Base-by-base conservation (phyloP, 2,888 invertebrate species). In the Cenopis cana region DNA sequence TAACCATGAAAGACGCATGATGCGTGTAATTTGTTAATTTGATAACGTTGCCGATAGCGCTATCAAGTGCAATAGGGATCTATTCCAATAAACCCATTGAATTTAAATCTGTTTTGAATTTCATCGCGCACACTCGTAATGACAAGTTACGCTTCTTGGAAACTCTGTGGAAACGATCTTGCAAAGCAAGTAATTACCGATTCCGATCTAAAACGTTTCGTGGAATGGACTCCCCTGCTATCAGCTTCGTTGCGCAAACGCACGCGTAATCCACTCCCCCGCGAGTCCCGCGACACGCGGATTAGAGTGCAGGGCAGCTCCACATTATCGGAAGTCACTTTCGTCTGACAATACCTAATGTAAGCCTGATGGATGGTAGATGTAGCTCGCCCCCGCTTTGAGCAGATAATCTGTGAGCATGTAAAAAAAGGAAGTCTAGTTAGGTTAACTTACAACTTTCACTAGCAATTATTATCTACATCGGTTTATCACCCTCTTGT, bases 261-360 rank as follows among this genome's bases (percentile, higher is more conserved):
- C 64, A 52, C 9, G 29, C 62, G 36, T 54, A 64, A 64, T 64
- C 64, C 62, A 64, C 52, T 64, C 62, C 62, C 52, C 62, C 62
- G 62, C 62, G 62, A 52, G n/a, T n/a, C n/a, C n/a, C n/a, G n/a
- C n/a, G n/a, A n/a, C 52, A 52, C 62, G 62, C 52, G 36, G 62
- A 20, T 52, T 52, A n/a, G 14, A 29, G 41, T 41, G 56, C 56
- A n/a, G 18, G 57, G 49, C 50, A 24, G 54, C 52, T 52, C 38
- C 20, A 54, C 64, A 49, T 59, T 64, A 64, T 64, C 64, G 52
- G 36, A 52, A 18, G 38, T 54, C 52, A 52, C 50, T 52, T 29
- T 18, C 20, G 20, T 36, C 36, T 38, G 52, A 64, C 64, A 64
- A 64, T 36, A n/a, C n/a, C n/a, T n/a, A 50, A 24, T 50, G 61